Percentiles rank a stretch among this genome's conserved stretches.
Conservation (phyloP, 37 sponge, comb jelly and placozoan species). For the Eunapius fragilis region DNA sequence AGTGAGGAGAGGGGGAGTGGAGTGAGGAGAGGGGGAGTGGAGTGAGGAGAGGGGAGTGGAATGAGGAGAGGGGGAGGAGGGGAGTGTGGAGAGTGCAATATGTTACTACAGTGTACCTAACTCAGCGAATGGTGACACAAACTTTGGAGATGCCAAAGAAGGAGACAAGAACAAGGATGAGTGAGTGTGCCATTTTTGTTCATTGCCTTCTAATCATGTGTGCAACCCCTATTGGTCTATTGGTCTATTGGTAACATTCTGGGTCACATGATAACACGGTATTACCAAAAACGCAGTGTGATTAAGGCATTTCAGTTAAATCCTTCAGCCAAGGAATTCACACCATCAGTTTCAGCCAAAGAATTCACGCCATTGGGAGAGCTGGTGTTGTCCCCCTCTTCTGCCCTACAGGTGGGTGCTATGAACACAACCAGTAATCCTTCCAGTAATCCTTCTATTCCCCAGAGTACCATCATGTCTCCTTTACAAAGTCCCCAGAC, state of each 20-base stretch:
- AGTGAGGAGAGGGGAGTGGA: neutral
- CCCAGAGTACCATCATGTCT: neutral
- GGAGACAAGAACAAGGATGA: neutral
- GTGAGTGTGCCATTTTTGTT: neutral
- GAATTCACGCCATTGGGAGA: neutral
- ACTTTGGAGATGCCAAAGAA: neutral
- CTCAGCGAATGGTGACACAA: neutral
- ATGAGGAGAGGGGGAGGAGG: too few relatives aligned
- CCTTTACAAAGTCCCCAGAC: neutral
- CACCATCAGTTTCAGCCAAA: neutral
- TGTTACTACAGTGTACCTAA: neutral
- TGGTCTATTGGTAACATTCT: too few relatives aligned
- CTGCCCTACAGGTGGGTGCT: too few relatives aligned
- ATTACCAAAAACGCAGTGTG: neutral
- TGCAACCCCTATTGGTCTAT: too few relatives aligned
- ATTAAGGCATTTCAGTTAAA: conserved; percentile 7
- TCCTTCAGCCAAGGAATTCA: conserved; percentile 14
- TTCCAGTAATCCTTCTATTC: neutral
- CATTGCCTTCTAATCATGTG: neutral
- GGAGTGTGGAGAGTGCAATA: neutral
- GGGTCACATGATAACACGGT: neutral
- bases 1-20: too few relatives aligned
- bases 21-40: neutral
- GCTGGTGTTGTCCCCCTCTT: neutral
- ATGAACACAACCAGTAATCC: too few relatives aligned